phyloP scores from a whole-genome alignment of 2,888 invertebrate genomes.

The Hydriomena furcata region DNA sequence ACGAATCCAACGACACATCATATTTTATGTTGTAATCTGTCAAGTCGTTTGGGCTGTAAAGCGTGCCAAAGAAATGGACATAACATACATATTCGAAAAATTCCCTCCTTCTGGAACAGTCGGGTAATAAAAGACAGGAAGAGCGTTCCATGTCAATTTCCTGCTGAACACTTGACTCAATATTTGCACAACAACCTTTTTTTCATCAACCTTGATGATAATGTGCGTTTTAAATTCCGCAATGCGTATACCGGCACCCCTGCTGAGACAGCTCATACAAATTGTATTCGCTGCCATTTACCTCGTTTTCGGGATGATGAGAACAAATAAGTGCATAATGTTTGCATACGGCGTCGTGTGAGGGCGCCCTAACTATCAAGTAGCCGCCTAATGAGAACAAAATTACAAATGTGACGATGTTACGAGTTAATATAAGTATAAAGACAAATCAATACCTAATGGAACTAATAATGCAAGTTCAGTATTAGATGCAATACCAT shows the following conservation, averaged over 20 bases:
- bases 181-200: conserved; percentile 36
- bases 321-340: conserved; percentile 43
- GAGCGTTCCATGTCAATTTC: conserved; percentile 13
- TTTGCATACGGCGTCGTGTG: conserved; percentile 36
- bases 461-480: too few relatives aligned
- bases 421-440: not conserved
- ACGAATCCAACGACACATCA: too few relatives aligned
- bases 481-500: too few relatives aligned
- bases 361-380: conserved; percentile 23
- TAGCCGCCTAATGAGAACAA: conserved; percentile 21
- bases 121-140: not conserved
- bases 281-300: conserved; percentile 55
- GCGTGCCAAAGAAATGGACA: too few relatives aligned
- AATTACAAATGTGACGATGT: conserved; percentile 10
- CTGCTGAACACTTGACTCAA: conserved; percentile 21
- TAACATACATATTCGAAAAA: too few relatives aligned
- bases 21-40: too few relatives aligned
- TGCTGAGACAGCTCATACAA: conserved; percentile 65
- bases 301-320: conserved; percentile 49
- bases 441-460: not conserved
- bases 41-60: too few relatives aligned
- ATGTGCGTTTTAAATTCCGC: conserved; percentile 48
- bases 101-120: too few relatives aligned
- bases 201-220: conserved; percentile 53
- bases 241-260: conserved; percentile 34